Evolutionary conservation across 2,888 invertebrate genomes (phyloP).

Genomic region (Cerceris ruficornis): DNA sequence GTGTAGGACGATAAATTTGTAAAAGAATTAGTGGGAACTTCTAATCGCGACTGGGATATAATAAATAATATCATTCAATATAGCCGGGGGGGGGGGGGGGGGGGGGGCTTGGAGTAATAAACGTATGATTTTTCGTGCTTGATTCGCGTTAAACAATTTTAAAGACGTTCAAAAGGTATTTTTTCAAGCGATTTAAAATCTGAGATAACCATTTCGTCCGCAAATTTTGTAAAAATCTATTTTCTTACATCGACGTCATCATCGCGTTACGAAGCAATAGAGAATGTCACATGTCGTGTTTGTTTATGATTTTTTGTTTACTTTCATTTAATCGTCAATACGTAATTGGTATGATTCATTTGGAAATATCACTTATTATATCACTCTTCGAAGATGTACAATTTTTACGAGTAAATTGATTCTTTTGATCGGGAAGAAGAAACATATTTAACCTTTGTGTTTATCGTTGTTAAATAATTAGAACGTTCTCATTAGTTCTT

Average conservation of each 20-base stretch:
- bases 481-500: slow-evolving; percentile 50
- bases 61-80: not conserved
- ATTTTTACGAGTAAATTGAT: too few relatives aligned
- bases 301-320: not conserved
- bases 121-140: too few relatives aligned
- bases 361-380: too few relatives aligned
- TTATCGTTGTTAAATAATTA: slow-evolving; percentile 19
- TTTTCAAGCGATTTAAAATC: not conserved
- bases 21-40: slow-evolving; percentile 41
- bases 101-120: not conserved
- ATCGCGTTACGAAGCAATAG: not conserved
- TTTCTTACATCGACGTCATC: not conserved
- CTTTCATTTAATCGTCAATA: not conserved
- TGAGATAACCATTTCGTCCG: not conserved
- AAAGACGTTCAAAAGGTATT: slow-evolving; percentile 1
- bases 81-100: too few relatives aligned
- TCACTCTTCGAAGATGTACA: too few relatives aligned
- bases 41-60: slow-evolving; percentile 10
- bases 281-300: not conserved
- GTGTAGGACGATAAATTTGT: slow-evolving; percentile 35
- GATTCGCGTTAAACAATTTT: not conserved
- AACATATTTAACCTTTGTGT: not conserved
- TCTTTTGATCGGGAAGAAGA: not conserved
- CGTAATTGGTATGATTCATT: too few relatives aligned
- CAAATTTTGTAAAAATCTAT: not conserved